These are phyloP conservation scores for Andrena marginata DNA, from an alignment of 2,888 invertebrate species.

Conservation along the genomic window DNA sequence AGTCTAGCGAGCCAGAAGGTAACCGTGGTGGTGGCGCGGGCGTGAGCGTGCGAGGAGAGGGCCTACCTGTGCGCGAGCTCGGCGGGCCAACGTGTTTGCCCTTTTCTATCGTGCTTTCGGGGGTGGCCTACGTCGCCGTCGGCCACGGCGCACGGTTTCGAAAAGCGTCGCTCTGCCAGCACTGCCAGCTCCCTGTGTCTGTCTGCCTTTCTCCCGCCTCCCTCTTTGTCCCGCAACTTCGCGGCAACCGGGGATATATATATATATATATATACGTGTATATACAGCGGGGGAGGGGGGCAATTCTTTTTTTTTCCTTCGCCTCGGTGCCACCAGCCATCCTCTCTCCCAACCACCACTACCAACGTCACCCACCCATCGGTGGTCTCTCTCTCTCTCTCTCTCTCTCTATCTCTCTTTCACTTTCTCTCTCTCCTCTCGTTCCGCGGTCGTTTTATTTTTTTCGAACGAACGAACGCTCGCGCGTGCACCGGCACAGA, in stretches of 20 bases:
- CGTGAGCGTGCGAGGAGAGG: constrained; percentile 35
- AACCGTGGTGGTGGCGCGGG: constrained; percentile 1
- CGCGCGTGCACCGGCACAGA: constrained; percentile 53
- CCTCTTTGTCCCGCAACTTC: constrained; percentile 56
- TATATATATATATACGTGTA: background rate
- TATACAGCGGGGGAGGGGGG: constrained; percentile 11
- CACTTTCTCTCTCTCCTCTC: constrained; percentile 4
- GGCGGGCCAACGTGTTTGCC: constrained; percentile 62
- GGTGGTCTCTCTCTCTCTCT: background rate
- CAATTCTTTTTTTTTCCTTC: constrained; percentile 53
- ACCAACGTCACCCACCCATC: constrained; percentile 1
- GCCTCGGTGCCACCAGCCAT: constrained; percentile 54
- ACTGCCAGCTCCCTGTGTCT: constrained; percentile 17
- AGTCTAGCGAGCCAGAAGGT: background rate
- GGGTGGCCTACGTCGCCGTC: constrained; percentile 33
- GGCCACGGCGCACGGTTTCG: constrained; percentile 57
- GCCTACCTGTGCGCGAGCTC: constrained; percentile 48
- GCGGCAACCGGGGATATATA: constrained; percentile 23
- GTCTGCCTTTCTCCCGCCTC: constrained; percentile 35
- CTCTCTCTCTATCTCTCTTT: background rate
- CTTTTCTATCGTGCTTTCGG: constrained; percentile 65
- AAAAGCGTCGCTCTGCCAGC: constrained; percentile 54
- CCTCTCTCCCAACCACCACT: background rate
- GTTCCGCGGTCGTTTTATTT: constrained; percentile 42
- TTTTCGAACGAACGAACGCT: constrained; percentile 55